Conservation (phyloP, 2,113 vertebrate species). For the Nettapus auritus region DNA sequence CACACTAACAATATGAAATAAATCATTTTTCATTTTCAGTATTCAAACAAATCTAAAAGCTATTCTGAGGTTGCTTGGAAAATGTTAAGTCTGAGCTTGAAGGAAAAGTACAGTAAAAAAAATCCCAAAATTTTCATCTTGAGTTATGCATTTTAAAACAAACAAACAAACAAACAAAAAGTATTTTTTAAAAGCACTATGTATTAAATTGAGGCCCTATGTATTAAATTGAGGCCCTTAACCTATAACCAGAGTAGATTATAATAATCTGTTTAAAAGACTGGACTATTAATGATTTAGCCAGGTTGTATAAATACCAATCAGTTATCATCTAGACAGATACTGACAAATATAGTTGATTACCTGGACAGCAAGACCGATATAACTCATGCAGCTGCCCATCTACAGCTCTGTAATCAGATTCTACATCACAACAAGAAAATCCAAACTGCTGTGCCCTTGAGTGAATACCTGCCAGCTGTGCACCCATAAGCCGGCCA, state of each 20-base stretch:
- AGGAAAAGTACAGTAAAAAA: not conserved
- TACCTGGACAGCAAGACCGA: not conserved
- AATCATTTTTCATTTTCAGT: not conserved
- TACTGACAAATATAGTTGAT: not conserved
- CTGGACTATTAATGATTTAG: not conserved
- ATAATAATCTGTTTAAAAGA: not conserved
- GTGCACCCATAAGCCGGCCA: not conserved
- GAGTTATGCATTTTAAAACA: not conserved
- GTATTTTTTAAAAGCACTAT: not conserved
- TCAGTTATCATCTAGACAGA: not conserved
- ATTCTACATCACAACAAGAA: not conserved
- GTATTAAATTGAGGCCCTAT: not conserved
- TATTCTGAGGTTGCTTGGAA: not conserved
- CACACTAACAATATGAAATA: not conserved
- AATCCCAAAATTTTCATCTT: not conserved
- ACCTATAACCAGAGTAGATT: not conserved
- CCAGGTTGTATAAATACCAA: not conserved
- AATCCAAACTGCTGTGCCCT: not conserved
- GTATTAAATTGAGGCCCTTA: not conserved
- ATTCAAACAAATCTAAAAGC: not conserved
- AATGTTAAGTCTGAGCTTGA: accelerated
- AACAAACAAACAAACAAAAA: not conserved
- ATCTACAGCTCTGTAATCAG: not conserved
- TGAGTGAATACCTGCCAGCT: not conserved
- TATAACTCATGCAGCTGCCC: not conserved